Percentiles rank a stretch among this genome's conserved stretches.
Conservation (phyloP, 2,797 vertebrate genomes). For the Percopsis omiscomaycus region DNA sequence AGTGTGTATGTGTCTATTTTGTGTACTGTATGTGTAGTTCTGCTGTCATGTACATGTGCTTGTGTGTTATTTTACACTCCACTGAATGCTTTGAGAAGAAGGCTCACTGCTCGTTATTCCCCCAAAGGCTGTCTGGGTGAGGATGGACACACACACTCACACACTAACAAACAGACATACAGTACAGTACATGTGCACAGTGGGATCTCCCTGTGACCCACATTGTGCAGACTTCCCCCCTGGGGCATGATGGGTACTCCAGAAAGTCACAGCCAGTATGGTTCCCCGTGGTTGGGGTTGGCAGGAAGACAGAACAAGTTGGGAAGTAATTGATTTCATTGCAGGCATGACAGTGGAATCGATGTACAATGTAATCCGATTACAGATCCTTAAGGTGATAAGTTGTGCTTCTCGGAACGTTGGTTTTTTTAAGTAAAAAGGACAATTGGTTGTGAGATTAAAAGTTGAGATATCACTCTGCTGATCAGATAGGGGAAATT, state of each 20-base stretch:
- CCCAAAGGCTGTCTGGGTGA: too few relatives aligned
- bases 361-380: background rate
- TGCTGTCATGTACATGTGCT: background rate
- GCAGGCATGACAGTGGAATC: too few relatives aligned
- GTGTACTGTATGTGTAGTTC: too few relatives aligned
- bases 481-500: too few relatives aligned
- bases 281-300: slow-evolving; percentile 10
- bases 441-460: too few relatives aligned
- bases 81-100: too few relatives aligned
- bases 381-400: background rate
- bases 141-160: slow-evolving; percentile 5
- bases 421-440: too few relatives aligned
- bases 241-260: slow-evolving; percentile 49
- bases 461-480: too few relatives aligned
- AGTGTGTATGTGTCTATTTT: too few relatives aligned
- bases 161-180: slow-evolving; percentile 5
- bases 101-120: too few relatives aligned
- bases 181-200: background rate
- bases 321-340: slow-evolving; percentile 1
- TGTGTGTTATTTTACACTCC: too few relatives aligned
- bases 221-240: slow-evolving; percentile 53
- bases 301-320: slow-evolving; percentile 18
- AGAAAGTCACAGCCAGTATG: slow-evolving; percentile 30
- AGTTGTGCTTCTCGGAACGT: too few relatives aligned
- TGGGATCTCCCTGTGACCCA: slow-evolving; percentile 61